A percentile compares a stretch with the other conserved stretches of the same genome.
These are phyloP conservation scores for Ips nitidus DNA, from an alignment of 1,140 invertebrate genomes.

Conservation along the genomic window DNA sequence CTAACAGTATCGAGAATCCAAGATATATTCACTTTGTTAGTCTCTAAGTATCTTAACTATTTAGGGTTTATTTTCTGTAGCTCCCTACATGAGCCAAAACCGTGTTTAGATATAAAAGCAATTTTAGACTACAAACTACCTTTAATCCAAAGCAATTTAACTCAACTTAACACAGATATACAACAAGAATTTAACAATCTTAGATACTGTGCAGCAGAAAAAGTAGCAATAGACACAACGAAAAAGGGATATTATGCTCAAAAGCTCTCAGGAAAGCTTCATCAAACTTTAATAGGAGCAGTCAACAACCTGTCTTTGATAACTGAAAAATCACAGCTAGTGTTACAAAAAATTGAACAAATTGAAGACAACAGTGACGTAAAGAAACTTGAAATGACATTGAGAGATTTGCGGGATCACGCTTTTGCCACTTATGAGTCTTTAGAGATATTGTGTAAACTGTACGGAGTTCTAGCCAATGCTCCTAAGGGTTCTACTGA, in stretches of 20 bases:
- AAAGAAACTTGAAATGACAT: constrained; percentile 15
- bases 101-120: neutral
- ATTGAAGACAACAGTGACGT: constrained; percentile 9
- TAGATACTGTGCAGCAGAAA: constrained; percentile 17
- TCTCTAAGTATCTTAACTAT: constrained; percentile 37
- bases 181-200: constrained; percentile 31
- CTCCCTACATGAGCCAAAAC: neutral
- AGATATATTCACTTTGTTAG: constrained; percentile 29
- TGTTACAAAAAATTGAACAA: constrained; percentile 27
- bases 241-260: neutral
- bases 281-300: constrained; percentile 26
- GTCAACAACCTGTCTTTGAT: constrained; percentile 37
- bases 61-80: constrained; percentile 27
- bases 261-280: constrained; percentile 28
- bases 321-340: constrained; percentile 30
- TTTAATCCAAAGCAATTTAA: neutral
- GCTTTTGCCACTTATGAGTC: constrained; percentile 39
- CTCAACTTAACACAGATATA: constrained; percentile 2
- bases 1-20: neutral
- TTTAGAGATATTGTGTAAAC: constrained; percentile 36
- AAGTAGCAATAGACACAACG: constrained; percentile 16
- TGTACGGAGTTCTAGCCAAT: constrained; percentile 33
- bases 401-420: constrained; percentile 34
- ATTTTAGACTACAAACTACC: constrained; percentile 22
- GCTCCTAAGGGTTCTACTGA: neutral